phyloP scores from a whole-genome alignment of 2,888 invertebrate genomes.

The Leptopilina drosophilae region DNA sequence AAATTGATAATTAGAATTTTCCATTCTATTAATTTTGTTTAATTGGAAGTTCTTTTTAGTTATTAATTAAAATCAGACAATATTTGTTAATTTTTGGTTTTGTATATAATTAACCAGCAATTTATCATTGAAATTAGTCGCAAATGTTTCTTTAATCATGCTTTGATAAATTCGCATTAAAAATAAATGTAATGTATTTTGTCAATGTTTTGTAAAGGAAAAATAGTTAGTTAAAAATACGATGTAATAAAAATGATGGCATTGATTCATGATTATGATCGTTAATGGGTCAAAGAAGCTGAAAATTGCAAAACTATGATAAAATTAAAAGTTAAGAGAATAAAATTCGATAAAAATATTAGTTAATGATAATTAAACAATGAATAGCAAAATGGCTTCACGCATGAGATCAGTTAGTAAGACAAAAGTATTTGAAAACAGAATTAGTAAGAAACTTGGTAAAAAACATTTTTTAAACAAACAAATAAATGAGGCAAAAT shows the following conservation, averaged over 20 bases:
- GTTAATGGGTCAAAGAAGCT: neutral
- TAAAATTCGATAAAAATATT: neutral
- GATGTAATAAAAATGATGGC: neutral
- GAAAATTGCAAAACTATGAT: neutral
- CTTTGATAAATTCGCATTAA: too few relatives aligned
- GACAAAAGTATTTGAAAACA: neutral
- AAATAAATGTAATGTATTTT: too few relatives aligned
- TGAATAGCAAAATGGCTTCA: neutral
- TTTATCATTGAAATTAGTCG: neutral
- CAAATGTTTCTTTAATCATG: neutral
- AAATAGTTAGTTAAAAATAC: constrained; percentile 6
- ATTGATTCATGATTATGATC: neutral
- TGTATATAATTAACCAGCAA: neutral
- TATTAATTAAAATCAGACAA: too few relatives aligned
- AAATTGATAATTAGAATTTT: too few relatives aligned
- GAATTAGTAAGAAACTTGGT: too few relatives aligned
- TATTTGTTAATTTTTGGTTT: neutral
- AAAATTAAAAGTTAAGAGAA: neutral
- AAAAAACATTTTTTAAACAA: too few relatives aligned
- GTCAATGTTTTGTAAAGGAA: neutral
- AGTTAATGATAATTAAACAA: neutral
- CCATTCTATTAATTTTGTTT: too few relatives aligned
- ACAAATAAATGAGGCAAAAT: neutral
- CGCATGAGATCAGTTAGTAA: too few relatives aligned
- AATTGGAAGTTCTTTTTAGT: too few relatives aligned